These are phyloP conservation scores for Salvelinus fontinalis DNA, from an alignment of 2,113 vertebrate species.

Conservation along the genomic window DNA sequence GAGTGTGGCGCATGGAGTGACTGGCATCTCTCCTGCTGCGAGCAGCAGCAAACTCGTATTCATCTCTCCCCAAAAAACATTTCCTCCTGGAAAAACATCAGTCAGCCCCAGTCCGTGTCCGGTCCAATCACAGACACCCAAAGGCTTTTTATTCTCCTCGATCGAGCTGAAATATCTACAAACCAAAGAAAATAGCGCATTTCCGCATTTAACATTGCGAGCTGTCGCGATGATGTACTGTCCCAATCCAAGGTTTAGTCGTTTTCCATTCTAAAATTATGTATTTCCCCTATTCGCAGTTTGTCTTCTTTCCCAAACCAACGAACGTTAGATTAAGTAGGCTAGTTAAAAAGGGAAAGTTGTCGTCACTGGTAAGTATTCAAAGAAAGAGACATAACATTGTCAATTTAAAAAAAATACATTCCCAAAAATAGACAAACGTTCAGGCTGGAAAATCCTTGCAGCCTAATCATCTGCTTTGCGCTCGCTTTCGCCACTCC, in stretches of 20 bases:
- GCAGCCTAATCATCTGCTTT: not conserved
- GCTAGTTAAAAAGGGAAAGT: constrained; percentile 55
- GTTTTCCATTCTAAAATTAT: constrained; percentile 26
- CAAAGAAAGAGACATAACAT: constrained; percentile 50
- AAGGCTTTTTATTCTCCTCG: constrained; percentile 54
- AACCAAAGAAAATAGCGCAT: constrained; percentile 55
- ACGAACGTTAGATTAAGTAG: no score
- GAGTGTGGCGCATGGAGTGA: constrained; percentile 23
- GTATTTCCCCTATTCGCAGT: constrained; percentile 2
- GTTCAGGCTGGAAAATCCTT: constrained; percentile 10
- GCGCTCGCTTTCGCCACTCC: constrained; percentile 9
- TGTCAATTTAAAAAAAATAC: constrained; percentile 21
- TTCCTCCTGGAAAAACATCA: constrained; percentile 50
- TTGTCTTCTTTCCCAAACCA: not conserved
- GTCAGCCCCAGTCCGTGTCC: constrained; percentile 73
- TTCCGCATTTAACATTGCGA: constrained; percentile 56
- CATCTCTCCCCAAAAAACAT: constrained; percentile 56
- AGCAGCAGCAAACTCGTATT: constrained; percentile 46
- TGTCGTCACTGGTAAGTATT: constrained; percentile 70
- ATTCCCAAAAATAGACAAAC: constrained; percentile 1
- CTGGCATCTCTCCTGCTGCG: constrained; percentile 29
- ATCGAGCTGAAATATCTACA: constrained; percentile 52
- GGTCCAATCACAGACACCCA: constrained; percentile 65
- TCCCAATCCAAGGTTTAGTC: constrained; percentile 15
- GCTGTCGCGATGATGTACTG: constrained; percentile 3